Conservation (phyloP, 2,888 invertebrate genomes). For the Exephanes ischioxanthus region DNA sequence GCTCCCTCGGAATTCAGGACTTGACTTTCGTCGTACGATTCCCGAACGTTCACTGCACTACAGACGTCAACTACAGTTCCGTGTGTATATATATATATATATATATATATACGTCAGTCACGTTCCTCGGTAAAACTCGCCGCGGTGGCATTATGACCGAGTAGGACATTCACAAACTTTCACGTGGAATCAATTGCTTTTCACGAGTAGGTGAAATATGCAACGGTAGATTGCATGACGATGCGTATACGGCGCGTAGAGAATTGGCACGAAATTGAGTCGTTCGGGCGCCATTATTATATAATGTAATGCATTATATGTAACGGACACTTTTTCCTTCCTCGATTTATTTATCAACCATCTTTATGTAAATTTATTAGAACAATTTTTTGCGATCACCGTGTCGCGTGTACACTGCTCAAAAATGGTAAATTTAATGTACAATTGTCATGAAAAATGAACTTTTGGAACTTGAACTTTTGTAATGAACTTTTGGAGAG, state of each 20-base stretch:
- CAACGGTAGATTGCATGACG: slow-evolving; percentile 28
- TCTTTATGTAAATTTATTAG: not conserved
- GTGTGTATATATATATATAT: not conserved
- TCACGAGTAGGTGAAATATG: slow-evolving; percentile 25
- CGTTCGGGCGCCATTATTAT: slow-evolving; percentile 1
- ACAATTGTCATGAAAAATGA: too few species aligned
- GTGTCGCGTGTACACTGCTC: too few species aligned
- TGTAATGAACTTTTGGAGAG: too few species aligned
- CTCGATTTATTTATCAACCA: not conserved
- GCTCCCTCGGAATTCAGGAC: slow-evolving; percentile 27
- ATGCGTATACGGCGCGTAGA: slow-evolving; percentile 15
- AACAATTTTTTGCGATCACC: not conserved
- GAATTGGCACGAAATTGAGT: not conserved
- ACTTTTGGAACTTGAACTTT: too few species aligned
- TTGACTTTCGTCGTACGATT: not conserved
- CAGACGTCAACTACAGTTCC: not conserved
- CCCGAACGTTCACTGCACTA: slow-evolving; percentile 21
- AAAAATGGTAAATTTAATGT: too few species aligned
- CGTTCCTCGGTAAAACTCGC: slow-evolving; percentile 25
- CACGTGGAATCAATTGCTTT: slow-evolving; percentile 48
- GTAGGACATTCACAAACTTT: slow-evolving; percentile 46
- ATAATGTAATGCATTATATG: not conserved
- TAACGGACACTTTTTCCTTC: not conserved
- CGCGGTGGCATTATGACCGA: slow-evolving; percentile 22
- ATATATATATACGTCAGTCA: slow-evolving; percentile 14